Evolutionary conservation across 2,113 vertebrate species (phyloP), one percentile per base, ranked within the genome.

Genomic region (Potamarius usumacintae): DNA sequence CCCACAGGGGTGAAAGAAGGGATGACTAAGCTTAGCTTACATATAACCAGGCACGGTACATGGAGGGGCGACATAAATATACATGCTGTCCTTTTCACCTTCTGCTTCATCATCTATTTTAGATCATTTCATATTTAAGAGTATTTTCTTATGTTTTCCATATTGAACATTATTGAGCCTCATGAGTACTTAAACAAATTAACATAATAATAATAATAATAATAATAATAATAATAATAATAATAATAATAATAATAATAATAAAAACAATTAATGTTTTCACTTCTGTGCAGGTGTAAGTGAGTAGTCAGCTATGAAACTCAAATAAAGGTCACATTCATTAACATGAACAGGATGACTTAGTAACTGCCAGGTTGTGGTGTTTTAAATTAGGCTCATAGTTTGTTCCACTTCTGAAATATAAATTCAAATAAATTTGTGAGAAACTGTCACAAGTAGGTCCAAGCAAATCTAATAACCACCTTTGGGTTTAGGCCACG

Each of bases 21-120:
- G 88, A 81, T 92, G 88, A 85, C 87, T 91, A 85, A 89, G 86
- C 90, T 92, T 92, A 87, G 82, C 82, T 90, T 92, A 90, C 88
- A 30, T 30, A 77, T 89, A 74, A 81, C 55, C 53, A 20, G 62
- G 60, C 77, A 85, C 52, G 71, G 72, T 83, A 84, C 74, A 90
- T 52, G 50, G 83, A 52, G 57, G 53, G 67, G 60, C 82, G 72
- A 89, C 87, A 89, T 92, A 78, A 85, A 91, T 86, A 90, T 84
- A 88, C 85, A 88, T 90, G 82, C 69, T 71, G 86, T 76, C 55
- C 65, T 65, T 88, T 88, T 83, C 55, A 90, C 79, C 78, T 87
- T 71, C 76, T 71, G 80, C 69, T 86, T 72, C 72, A 83, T 84
- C 69, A 84, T 84, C 27, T 69, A 4, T 55, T 69, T 12, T 79